Conservation (phyloP, 2,888 invertebrate species). For the Lasioglossum marginatum region DNA sequence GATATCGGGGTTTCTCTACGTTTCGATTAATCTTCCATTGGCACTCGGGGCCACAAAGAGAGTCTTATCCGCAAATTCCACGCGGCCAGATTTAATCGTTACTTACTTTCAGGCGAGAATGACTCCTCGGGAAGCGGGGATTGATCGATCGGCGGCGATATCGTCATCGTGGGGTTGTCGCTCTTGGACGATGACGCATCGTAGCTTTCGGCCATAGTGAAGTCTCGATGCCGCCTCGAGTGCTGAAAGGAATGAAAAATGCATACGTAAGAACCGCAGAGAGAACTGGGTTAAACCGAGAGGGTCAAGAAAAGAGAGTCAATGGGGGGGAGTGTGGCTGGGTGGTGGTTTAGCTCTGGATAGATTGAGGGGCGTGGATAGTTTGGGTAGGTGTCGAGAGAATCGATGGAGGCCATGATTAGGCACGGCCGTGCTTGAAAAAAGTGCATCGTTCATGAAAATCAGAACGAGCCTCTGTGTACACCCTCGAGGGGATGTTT, state of each 20-base stretch:
- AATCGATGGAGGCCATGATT: slow-evolving; percentile 55
- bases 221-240: slow-evolving; percentile 77
- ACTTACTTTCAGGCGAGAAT: slow-evolving; percentile 60
- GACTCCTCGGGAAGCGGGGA: slow-evolving; percentile 39
- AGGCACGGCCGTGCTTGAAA: slow-evolving; percentile 52
- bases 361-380: neutral
- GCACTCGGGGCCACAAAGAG: neutral
- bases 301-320: slow-evolving; percentile 71
- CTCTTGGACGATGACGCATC: slow-evolving; percentile 51
- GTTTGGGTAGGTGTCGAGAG: slow-evolving; percentile 11
- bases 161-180: slow-evolving; percentile 52
- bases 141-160: slow-evolving; percentile 55
- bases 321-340: neutral
- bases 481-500: neutral
- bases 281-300: slow-evolving; percentile 53
- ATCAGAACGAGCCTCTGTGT: slow-evolving; percentile 19
- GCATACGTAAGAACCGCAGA: slow-evolving; percentile 55
- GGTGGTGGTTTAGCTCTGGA: neutral
- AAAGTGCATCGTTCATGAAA: slow-evolving; percentile 41
- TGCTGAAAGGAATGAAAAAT: slow-evolving; percentile 76
- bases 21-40: neutral
- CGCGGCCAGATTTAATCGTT: slow-evolving; percentile 5
- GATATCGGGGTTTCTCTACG: neutral
- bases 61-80: neutral
- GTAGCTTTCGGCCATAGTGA: slow-evolving; percentile 59